Base-by-base conservation (phyloP, 2,888 invertebrate species). In the Rhagonycha lutea region DNA sequence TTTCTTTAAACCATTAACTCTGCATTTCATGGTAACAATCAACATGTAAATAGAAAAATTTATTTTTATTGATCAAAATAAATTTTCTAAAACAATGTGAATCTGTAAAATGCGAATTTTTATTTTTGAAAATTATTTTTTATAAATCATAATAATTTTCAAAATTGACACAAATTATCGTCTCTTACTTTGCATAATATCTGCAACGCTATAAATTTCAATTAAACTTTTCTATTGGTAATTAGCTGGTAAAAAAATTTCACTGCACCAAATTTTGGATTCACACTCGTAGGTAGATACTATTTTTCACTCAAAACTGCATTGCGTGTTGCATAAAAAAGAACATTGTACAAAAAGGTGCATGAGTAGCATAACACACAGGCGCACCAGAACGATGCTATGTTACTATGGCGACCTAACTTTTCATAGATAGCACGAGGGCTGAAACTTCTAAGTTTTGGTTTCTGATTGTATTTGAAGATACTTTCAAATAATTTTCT, bases 251-350 rank as follows among this genome's bases (percentile, higher is more conserved):
- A 47, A n/a, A n/a, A n/a, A 5, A n/a, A 7, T 47, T 47, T 47
- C 47, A 47, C 47, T 47, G 47, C 47, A 47, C 47, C 47, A 47
- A 32, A n/a, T 47, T 47, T 47, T 47, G 47, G n/a, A 5, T 47
- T 47, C 47, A 47, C 47, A n/a, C 47, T 47, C 47, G 3, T 47
- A 47, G 0, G 0, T 7, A 47, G n/a, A 47, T 47, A n/a, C 47
- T 47, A 47, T 47, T 47, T 74, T 68, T 65, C 70, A 71, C 60
- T 61, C 77, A 62, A 61, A 18, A 61, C 72, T 62, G 75, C 67
- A 65, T 28, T 73, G 77, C 73, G 79, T 79, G 79, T 79, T 79
- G 79, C 79, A 79, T 79, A 77, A 74, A 61, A 70, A 12, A 75
- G 28, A 60, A 69, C 23, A 63, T 69, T 32, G 69, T 68, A 32